Base-by-base conservation (phyloP, 2,888 invertebrate species). In the Agapostemon virescens region DNA sequence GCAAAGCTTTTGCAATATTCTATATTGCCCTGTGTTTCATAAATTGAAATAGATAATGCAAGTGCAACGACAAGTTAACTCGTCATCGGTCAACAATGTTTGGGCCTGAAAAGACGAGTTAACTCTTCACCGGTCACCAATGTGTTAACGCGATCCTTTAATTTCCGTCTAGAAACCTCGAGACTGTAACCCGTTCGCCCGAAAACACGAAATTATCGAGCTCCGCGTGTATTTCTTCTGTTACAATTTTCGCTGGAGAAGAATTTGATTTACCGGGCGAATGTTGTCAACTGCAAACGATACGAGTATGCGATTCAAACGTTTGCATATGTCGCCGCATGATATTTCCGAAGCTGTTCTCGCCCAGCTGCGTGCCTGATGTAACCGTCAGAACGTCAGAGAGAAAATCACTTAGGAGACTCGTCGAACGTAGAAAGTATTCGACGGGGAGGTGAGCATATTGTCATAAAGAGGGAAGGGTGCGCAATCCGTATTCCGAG, bases 391-490 rank as follows among this genome's bases (percentile, higher is more conserved):
- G 23, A 38, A 26, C 36, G 52, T 69, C 52, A 36, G 52, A 38
- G 69, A 38, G 52, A 49, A 69, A 52, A 69, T 52, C 69, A 52
- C 49, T 58, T 58, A 58, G 30, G 40, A 7, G 26, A n/a, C 58
- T 58, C 33, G 38, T 71, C 38, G 26, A 69, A 40, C 69, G 70
- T 36, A 71, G 15, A 61, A 17, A 63, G 61, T 42, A 45, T 61
- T n/a, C 42, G 26, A 15, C 42, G 30, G 23, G 23, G 45, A n/a
- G n/a, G 45, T 40, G 33, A 30, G 58, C n/a, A 38, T 61, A 40
- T 61, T 70, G 58, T 58, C 17, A 33, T 30, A 20, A 20, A 26
- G 55, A 26, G 20, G 26, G 55, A 2, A 20, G 26, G 40, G 30
- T 20, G 23, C n/a, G 26, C 23, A 70, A 42, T 20, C 20, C 40